Evolutionary conservation across 2,113 vertebrate genomes (phyloP).

Genomic region (Phalacrocorax aristotelis): DNA sequence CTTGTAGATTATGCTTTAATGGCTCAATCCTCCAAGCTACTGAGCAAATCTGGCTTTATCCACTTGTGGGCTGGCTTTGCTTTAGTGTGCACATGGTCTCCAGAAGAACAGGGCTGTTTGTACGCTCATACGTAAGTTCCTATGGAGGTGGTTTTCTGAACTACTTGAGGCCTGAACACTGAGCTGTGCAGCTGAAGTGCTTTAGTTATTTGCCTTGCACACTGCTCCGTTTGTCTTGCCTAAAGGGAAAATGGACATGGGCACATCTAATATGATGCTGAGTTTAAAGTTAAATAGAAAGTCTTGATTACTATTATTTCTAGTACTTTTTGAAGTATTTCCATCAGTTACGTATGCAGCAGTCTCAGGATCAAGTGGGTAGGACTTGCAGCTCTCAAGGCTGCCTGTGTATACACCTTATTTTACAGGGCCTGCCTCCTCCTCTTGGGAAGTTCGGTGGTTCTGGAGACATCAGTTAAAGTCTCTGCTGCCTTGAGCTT

Average conservation of each 20-base stretch:
- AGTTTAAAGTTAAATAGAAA: background rate
- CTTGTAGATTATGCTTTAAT: background rate
- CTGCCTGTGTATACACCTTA: background rate
- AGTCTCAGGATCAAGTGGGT: background rate
- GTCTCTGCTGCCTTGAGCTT: background rate
- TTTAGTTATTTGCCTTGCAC: background rate
- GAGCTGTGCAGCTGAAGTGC: background rate
- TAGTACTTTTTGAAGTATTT: background rate
- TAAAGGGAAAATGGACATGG: background rate
- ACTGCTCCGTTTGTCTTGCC: background rate
- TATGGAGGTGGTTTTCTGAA: accelerated
- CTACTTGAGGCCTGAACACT: background rate
- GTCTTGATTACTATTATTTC: background rate
- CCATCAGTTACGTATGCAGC: accelerated
- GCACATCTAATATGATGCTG: background rate
- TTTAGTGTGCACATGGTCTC: accelerated
- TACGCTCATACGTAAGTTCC: background rate
- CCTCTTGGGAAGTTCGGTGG: accelerated
- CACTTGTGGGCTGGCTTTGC: background rate
- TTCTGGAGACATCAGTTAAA: background rate
- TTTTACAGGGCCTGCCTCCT: background rate
- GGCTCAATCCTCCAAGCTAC: background rate
- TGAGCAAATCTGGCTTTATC: slow-evolving; percentile 12
- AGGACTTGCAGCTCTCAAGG: background rate
- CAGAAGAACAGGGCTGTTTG: background rate